These are phyloP conservation scores for Ennomos erosarius DNA, from an alignment of 2,888 invertebrate species.

Conservation along the genomic window DNA sequence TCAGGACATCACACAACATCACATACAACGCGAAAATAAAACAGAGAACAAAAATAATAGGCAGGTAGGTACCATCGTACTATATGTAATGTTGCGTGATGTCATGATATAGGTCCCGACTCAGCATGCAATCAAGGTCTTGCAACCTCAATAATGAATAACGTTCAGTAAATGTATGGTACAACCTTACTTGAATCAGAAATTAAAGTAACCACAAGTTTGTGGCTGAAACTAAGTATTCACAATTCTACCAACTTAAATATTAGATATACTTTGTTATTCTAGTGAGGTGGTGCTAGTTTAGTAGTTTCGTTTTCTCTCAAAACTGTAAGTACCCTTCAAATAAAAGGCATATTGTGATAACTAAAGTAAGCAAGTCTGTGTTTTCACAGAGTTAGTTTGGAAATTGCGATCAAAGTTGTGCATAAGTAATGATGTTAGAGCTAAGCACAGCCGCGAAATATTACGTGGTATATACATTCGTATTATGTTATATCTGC, in stretches of 20 bases:
- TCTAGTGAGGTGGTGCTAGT: constrained; percentile 8
- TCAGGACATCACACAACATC: no score
- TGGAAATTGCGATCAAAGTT: constrained; percentile 29
- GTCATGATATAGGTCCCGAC: no score
- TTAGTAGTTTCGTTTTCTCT: constrained; percentile 1
- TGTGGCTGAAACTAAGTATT: neutral
- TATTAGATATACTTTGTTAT: constrained; percentile 1
- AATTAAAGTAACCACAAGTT: no score
- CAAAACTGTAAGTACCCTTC: constrained; percentile 12
- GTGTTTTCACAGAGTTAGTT: constrained; percentile 14
- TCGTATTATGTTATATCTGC: neutral
- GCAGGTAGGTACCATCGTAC: no score
- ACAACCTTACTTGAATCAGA: neutral
- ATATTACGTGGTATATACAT: neutral
- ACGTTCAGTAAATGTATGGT: no score
- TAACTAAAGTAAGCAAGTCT: constrained; percentile 16
- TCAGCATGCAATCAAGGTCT: no score
- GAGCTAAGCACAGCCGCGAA: constrained; percentile 14
- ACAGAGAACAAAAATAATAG: no score
- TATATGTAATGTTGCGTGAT: no score
- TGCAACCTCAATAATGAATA: no score
- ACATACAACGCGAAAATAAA: no score
- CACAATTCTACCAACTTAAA: constrained; percentile 3
- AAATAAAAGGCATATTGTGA: constrained; percentile 15
- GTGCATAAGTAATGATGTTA: constrained; percentile 35